Evolutionary conservation across 2,113 vertebrate genomes (phyloP), one percentile per base, ranked within the genome.

Genomic region (Channa maculata): DNA sequence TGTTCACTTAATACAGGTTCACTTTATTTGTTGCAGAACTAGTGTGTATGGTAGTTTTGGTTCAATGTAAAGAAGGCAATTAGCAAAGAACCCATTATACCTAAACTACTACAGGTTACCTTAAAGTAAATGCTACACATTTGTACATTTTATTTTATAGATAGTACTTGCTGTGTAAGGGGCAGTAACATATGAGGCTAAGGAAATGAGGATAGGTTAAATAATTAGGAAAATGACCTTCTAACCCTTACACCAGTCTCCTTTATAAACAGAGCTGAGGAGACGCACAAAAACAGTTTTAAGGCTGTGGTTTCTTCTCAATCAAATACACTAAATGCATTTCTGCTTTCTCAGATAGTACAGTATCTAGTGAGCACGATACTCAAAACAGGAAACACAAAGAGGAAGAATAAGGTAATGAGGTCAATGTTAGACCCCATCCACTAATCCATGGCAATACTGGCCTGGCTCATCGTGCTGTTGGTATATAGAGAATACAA

Each of bases 261-360:
- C 6, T 44, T 70, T 33, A 52, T 24, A 33, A 60, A 37, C 7
- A 48, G 10, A 58, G 44, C 3, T 0, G 14, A 6, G 54, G 7
- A 46, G 33, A 45, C 5, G 46, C n/a, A 49, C 13, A n/a, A 13
- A 3, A 15, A 50, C 65, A 43, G 34, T 68, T 34, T 4, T 59
- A 2, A 60, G 13, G 59, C 46, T 51, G 7, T 15, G 36, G 39
- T 43, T 55, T 45, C 11, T 34, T 48, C 44, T 58, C 8, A 44
- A 34, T 48, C 5, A 57, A 24, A 65, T 54, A 34, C 2, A 65
- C 0, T 8, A 48, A 15, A 15, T 3, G 5, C 12, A 61, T 41
- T 58, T 74, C 54, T 43, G 11, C 44, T 65, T 51, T 67, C 33
- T 60, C 8, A 55, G 24, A 48, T 57, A 24, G 24, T 24, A 24